phyloP scores from a whole-genome alignment of 2,113 vertebrate genomes.

The Corythornis madagascariensis region DNA sequence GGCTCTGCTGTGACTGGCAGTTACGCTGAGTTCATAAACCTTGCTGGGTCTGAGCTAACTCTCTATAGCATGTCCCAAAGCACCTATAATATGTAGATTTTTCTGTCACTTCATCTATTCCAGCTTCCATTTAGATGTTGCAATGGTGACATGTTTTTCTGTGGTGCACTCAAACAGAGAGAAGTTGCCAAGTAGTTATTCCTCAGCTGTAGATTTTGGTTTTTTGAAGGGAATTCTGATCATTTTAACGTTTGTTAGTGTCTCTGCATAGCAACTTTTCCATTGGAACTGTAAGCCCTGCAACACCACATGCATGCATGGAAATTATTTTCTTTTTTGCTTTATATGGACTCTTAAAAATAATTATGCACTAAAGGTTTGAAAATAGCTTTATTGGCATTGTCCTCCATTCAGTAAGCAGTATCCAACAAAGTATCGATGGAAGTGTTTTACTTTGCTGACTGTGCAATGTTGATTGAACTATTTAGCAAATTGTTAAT shows the following conservation, averaged over 20 bases:
- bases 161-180: not conserved
- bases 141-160: not conserved
- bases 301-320: not conserved
- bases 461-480: not conserved
- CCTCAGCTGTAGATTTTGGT: not conserved
- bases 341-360: not conserved
- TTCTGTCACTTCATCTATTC: not conserved
- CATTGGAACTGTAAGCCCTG: not conserved
- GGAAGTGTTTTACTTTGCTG: not conserved
- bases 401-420: not conserved
- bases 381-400: not conserved
- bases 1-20: not conserved
- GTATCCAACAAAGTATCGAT: not conserved
- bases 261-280: not conserved
- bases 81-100: not conserved
- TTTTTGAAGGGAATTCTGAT: not conserved
- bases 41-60: not conserved
- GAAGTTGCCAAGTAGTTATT: not conserved
- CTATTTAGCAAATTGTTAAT: conserved; percentile 16
- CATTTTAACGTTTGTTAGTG: not conserved
- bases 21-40: not conserved
- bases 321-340: not conserved
- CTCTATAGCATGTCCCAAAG: not conserved
- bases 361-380: not conserved
- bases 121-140: not conserved